Evolutionary conservation across 1,140 invertebrate species (phyloP).

Genomic region (Euura saliciscinereae): DNA sequence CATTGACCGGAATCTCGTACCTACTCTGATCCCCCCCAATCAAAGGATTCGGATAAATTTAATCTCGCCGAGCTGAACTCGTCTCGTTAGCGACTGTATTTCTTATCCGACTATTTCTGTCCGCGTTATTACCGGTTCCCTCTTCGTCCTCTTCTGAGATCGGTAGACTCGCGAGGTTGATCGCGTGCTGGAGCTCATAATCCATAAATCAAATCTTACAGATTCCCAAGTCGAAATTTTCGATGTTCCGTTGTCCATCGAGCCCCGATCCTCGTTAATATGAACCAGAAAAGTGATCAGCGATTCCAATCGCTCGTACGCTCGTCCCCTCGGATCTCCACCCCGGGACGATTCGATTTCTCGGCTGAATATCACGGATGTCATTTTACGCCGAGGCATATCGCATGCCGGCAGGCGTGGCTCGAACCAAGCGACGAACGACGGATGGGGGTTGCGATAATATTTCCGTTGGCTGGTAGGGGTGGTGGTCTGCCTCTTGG

Average conservation of each 20-base stretch:
- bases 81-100: neutral
- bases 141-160: neutral
- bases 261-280: too few relatives aligned
- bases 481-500: constrained; percentile 2
- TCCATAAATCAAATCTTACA: constrained; percentile 48
- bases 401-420: constrained; percentile 4
- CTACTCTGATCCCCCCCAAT: neutral
- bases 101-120: neutral
- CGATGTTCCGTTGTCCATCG: constrained; percentile 27
- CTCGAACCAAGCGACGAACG: neutral
- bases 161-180: constrained; percentile 12
- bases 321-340: too few relatives aligned
- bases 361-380: neutral
- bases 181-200: constrained; percentile 48
- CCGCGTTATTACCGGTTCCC: neutral
- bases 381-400: neutral
- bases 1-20: too few relatives aligned
- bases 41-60: neutral
- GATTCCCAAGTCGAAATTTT: constrained; percentile 39
- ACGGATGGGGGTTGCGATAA: constrained; percentile 6
- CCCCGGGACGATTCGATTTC: neutral
- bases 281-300: too few relatives aligned
- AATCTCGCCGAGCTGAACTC: neutral
- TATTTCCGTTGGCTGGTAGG: constrained; percentile 6
- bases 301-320: too few relatives aligned